These are phyloP conservation scores for Ectobius pallidus DNA, from an alignment of 2,888 invertebrate genomes.

Conservation along the genomic window DNA sequence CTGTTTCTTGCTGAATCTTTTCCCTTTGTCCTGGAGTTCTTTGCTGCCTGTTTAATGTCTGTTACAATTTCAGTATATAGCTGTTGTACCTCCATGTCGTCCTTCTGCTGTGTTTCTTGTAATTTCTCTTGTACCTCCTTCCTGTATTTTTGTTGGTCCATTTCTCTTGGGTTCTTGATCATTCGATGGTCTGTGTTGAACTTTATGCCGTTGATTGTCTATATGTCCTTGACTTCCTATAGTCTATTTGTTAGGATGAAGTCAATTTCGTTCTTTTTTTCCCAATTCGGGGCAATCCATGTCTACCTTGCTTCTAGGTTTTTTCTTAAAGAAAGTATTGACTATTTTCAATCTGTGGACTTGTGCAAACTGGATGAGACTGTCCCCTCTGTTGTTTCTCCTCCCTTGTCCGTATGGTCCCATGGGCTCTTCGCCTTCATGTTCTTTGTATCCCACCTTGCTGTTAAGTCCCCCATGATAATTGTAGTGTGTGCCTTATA, in stretches of 20 bases:
- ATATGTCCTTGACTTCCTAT: neutral
- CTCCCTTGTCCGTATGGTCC: neutral
- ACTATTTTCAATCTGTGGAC: neutral
- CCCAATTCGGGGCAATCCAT: neutral
- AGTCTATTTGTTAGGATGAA: neutral
- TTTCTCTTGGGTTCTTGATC: neutral
- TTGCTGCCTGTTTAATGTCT: neutral
- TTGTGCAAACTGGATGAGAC: neutral
- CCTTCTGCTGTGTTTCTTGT: too few relatives aligned
- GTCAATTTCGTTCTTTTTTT: neutral
- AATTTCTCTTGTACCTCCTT: neutral
- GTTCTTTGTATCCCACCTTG: neutral
- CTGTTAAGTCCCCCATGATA: too few relatives aligned
- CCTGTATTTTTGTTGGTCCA: neutral
- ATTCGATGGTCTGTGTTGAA: neutral
- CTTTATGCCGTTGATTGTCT: neutral
- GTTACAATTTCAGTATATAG: neutral
- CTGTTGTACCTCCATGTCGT: neutral
- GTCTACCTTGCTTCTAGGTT: neutral
- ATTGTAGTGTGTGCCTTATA: too few relatives aligned
- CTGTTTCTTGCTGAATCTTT: too few relatives aligned
- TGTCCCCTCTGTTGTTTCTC: constrained; percentile 2
- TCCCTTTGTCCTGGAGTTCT: too few relatives aligned
- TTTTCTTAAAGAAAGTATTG: too few relatives aligned
- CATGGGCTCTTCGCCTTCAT: too few relatives aligned